Evolutionary conservation across 2,797 vertebrate genomes (phyloP).

Genomic region (Mus spretus): DNA sequence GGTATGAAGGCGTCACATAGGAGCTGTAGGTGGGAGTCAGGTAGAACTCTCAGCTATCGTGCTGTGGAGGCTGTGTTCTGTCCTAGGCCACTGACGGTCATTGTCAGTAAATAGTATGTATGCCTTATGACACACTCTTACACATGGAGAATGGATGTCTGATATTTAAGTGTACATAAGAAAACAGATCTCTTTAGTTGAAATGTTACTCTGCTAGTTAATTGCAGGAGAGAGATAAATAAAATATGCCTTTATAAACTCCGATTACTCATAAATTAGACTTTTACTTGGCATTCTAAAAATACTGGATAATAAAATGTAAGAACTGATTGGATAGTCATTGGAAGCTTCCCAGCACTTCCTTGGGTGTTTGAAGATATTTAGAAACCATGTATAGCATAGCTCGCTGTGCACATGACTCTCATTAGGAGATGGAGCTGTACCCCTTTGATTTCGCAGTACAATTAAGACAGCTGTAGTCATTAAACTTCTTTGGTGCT

Average conservation of each 20-base stretch:
- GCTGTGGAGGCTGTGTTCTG: too few species aligned
- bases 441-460: neutral
- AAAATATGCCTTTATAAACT: conserved; percentile 36
- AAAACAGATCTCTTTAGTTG: neutral
- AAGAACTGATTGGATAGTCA: neutral
- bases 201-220: conserved; percentile 55
- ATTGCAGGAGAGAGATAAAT: conserved; percentile 22
- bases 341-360: conserved; percentile 40
- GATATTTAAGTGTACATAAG: conserved; percentile 40
- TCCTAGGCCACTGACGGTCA: neutral
- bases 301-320: conserved; percentile 27
- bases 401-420: neutral
- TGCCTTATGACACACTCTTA: conserved; percentile 36
- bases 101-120: neutral
- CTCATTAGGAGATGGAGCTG: conserved; percentile 9
- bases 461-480: neutral
- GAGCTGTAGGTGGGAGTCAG: neutral
- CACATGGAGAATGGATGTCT: neutral
- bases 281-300: conserved; percentile 53
- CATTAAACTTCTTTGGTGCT: conserved; percentile 37
- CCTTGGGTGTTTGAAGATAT: conserved; percentile 47
- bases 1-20: neutral
- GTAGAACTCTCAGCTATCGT: neutral
- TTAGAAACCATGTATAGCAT: conserved; percentile 8
- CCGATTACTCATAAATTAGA: conserved; percentile 38